A percentile compares a stretch with the other conserved stretches of the same genome.
Evolutionary conservation across 2,113 vertebrate species (phyloP).

Genomic region (Cebus imitator): DNA sequence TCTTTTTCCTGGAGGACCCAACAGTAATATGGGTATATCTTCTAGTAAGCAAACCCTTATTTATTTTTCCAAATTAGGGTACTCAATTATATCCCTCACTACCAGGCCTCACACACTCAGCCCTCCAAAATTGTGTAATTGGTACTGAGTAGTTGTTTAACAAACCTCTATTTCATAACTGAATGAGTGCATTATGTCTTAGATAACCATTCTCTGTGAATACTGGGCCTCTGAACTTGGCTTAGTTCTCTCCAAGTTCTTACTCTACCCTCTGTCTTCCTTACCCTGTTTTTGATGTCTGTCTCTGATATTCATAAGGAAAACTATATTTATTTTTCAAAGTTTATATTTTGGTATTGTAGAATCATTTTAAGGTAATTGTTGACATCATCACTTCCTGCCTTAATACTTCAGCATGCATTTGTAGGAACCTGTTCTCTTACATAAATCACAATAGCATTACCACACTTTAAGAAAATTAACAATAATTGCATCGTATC

Average conservation of each 20-base stretch:
- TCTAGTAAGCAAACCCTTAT: neutral
- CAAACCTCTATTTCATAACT: neutral
- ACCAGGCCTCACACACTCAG: neutral
- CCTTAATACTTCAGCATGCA: no score
- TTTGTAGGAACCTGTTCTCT: no score
- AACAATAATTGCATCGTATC: no score
- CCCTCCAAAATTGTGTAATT: neutral
- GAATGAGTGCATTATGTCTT: neutral
- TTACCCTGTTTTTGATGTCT: neutral
- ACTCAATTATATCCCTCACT: neutral
- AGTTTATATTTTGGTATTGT: no score
- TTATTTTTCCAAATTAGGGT: neutral
- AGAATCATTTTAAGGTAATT: no score
- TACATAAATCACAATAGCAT: no score
- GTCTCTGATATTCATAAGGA: no score
- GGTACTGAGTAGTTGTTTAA: neutral
- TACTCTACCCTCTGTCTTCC: neutral
- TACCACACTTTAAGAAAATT: no score
- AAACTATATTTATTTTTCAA: no score
- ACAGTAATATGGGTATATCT: no score
- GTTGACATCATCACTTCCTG: no score
- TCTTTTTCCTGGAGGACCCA: neutral
- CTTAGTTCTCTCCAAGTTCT: neutral
- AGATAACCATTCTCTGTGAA: neutral
- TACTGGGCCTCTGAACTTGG: neutral